Base-by-base conservation (phyloP, 2,888 invertebrate species). In the Ophioninae sp. region DNA sequence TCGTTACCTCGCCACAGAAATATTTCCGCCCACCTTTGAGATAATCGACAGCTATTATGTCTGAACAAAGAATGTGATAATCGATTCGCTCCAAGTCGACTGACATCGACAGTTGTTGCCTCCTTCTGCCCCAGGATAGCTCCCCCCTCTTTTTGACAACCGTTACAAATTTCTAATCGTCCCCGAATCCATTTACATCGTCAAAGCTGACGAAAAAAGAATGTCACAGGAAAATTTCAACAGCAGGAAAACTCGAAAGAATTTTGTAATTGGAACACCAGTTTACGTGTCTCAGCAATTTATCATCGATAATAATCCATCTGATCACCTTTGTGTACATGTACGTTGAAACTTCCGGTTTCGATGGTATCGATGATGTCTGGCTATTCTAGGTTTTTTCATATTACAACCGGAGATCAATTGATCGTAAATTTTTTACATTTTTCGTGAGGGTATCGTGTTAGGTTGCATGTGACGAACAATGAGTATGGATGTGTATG, bases 381-480 rank as follows among this genome's bases (percentile, higher is more conserved):
- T 51, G 63, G 37, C 30, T 22, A 67, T 41, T 63, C 58, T 51
- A 51, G 17, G 17, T 13, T 51, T 56, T 37, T 10, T 10, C 30
- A 30, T 30, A 22, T n/a, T 67, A 72, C 23, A 59, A 73, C n/a
- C 3, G 51, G 73, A 37, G 73, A 73, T 79, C 73, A 73, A 79
- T 79, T 61, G 67, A 67, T 73, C 79, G 67, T 79, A 67, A 67
- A 73, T 79, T 73, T 67, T 20, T 30, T 22, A 44, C 67, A 73
- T 73, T 72, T 73, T 44, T 59, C 44, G 67, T 59, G n/a, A 51
- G 39, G 39, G 73, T 73, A 79, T 73, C 72, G 67, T 51, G 67
- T 73, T 73, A 73, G 73, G 58, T 67, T 51, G 51, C 56, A 20
- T 65, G 79, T 67, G 67, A 79, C 73, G 73, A 79, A 68, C 44